A percentile compares a stretch with the other conserved stretches of the same genome.
Conservation (phyloP, 2,797 vertebrate species). For the Cynodonichthys magdalenae region DNA sequence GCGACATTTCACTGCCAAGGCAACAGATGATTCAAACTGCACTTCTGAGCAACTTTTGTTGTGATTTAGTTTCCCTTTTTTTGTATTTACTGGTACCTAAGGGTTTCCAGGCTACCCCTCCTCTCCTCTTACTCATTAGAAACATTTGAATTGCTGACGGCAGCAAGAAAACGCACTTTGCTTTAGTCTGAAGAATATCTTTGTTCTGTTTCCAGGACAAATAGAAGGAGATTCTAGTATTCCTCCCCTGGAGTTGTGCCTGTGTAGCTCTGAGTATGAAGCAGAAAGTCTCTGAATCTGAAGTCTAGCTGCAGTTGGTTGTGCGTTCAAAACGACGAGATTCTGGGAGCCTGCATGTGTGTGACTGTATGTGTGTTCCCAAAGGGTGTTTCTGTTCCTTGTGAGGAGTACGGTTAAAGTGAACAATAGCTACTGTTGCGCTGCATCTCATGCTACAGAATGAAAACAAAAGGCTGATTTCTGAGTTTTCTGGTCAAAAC, state of each 20-base stretch:
- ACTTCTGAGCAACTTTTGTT: conserved; percentile 51
- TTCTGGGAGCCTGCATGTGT: conserved; percentile 42
- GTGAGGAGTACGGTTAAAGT: conserved; percentile 65
- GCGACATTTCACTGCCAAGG: conserved; percentile 38
- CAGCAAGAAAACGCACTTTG: conserved; percentile 80
- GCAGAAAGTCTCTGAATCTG: conserved; percentile 50
- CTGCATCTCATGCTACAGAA: conserved; percentile 51
- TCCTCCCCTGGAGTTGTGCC: conserved; percentile 67
- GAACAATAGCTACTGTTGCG: conserved; percentile 67
- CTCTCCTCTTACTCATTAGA: conserved; percentile 78
- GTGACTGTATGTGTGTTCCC: conserved; percentile 51
- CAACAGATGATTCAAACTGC: conserved; percentile 15
- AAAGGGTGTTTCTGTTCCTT: conserved; percentile 64
- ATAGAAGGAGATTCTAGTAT: conserved; percentile 81
- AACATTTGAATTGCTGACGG: conserved; percentile 82
- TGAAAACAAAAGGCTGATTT: conserved; percentile 48
- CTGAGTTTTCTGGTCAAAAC: conserved; percentile 17
- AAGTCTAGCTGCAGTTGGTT: conserved; percentile 55
- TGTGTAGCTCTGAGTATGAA: conserved; percentile 48
- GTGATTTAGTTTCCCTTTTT: conserved; percentile 26
- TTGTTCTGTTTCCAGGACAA: conserved; percentile 85
- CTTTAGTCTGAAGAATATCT: conserved; percentile 80
- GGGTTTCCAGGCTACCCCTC: conserved; percentile 59
- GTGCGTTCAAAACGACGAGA: conserved; percentile 59
- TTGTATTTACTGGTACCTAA: conserved; percentile 60